Evolutionary conservation across 1,140 invertebrate species (phyloP).

Genomic region (Drosophila sp.): DNA sequence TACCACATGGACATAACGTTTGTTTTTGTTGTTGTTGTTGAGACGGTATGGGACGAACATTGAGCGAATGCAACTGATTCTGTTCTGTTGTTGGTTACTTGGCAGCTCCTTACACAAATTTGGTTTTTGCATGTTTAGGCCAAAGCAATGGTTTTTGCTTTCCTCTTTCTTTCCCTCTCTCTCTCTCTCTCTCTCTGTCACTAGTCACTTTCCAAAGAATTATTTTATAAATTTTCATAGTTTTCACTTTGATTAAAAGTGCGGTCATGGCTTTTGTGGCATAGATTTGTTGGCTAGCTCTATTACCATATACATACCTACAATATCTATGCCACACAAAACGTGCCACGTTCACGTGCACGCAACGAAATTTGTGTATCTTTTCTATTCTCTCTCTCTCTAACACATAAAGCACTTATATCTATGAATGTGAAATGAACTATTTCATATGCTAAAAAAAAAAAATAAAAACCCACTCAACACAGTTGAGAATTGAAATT

Average conservation of each 20-base stretch:
- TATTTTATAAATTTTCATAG: conserved; percentile 80
- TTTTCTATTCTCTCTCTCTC: neutral
- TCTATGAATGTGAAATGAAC: neutral
- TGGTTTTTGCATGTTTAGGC: conserved; percentile 46
- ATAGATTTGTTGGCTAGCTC: conserved; percentile 50
- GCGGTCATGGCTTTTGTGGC: conserved; percentile 75
- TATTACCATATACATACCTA: conserved; percentile 47
- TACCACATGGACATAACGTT: conserved; percentile 29
- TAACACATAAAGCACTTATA: neutral
- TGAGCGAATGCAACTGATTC: conserved; percentile 19
- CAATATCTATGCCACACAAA: conserved; percentile 37
- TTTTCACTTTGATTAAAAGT: conserved; percentile 80
- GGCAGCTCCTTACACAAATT: conserved; percentile 52
- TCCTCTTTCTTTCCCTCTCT: neutral
- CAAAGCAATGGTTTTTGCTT: conserved; percentile 3
- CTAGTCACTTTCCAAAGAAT: conserved; percentile 56
- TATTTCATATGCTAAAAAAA: conserved; percentile 1
- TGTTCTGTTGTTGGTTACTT: conserved; percentile 6
- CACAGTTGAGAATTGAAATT: too few species aligned
- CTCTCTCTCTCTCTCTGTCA: conserved; percentile 16
- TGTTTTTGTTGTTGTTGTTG: conserved; percentile 34
- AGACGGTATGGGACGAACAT: neutral
- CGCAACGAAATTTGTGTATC: conserved; percentile 30
- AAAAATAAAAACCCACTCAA: neutral
- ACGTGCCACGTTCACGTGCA: conserved; percentile 29